phyloP scores from a whole-genome alignment of 2,797 vertebrate genomes.

The Brachymystax lenok region DNA sequence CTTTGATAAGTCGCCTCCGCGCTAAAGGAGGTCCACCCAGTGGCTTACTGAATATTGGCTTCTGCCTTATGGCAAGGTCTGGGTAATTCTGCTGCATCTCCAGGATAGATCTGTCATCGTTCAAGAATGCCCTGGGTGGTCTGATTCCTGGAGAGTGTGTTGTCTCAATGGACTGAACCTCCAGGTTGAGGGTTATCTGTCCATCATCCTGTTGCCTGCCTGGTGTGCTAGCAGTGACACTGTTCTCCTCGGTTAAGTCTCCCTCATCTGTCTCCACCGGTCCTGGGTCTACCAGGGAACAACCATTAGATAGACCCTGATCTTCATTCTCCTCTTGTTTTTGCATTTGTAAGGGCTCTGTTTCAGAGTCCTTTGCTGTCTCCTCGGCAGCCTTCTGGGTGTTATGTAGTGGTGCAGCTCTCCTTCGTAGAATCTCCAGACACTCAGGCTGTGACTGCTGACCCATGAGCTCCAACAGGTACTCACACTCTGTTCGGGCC shows the following conservation, averaged over 20 bases:
- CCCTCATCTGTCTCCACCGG: conserved; percentile 17
- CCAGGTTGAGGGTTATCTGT: conserved; percentile 32
- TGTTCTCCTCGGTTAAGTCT: not conserved
- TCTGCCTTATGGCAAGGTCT: conserved; percentile 78
- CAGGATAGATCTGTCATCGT: conserved; percentile 64
- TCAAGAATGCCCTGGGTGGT: conserved; percentile 3
- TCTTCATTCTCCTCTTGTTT: conserved; percentile 34
- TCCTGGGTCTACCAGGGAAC: conserved; percentile 32
- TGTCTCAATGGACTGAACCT: not conserved
- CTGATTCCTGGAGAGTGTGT: conserved; percentile 12
- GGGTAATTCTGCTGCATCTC: conserved; percentile 77
- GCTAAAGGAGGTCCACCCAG: conserved; percentile 11
- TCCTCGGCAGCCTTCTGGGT: conserved; percentile 10
- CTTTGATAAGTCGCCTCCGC: conserved; percentile 23
- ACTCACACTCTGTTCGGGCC: conserved; percentile 74
- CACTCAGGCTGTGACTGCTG: conserved; percentile 53
- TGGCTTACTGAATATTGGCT: conserved; percentile 61
- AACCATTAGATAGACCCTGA: not conserved
- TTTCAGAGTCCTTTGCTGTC: not conserved
- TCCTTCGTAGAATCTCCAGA: conserved; percentile 53
- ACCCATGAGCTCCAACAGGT: conserved; percentile 68
- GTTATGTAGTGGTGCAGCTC: conserved; percentile 19
- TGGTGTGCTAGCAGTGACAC: not conserved
- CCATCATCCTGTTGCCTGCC: not conserved
- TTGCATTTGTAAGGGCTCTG: conserved; percentile 14